Evolutionary conservation across 2,797 vertebrate genomes (phyloP).

Genomic region (Bufotes viridis): DNA sequence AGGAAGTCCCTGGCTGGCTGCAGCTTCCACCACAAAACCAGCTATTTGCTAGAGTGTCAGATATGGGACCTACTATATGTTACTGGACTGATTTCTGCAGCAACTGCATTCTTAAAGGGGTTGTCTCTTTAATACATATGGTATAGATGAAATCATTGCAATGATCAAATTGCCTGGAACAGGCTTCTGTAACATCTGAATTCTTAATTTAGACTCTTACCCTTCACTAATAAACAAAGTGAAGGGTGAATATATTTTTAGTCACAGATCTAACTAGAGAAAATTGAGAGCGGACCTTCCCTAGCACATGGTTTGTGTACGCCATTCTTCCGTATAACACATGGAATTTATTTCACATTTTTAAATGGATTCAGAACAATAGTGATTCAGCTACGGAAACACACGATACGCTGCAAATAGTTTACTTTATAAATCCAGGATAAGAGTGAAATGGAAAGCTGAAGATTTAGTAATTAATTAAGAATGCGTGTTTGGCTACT

Average conservation of each 20-base stretch:
- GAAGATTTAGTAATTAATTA: constrained; percentile 64
- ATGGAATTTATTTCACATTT: constrained; percentile 71
- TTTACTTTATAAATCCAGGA: constrained; percentile 68
- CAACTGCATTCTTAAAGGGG: neutral
- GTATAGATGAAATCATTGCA: neutral
- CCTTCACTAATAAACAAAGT: constrained; percentile 46
- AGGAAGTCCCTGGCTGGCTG: too few relatives aligned
- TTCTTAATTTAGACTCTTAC: constrained; percentile 43
- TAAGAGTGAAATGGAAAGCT: constrained; percentile 63
- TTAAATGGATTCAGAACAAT: constrained; percentile 70
- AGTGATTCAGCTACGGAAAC: constrained; percentile 68
- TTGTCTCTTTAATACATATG: neutral
- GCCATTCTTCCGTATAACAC: constrained; percentile 60
- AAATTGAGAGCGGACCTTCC: constrained; percentile 53
- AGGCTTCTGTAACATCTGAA: constrained; percentile 35
- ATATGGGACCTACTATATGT: neutral
- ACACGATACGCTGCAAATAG: constrained; percentile 65
- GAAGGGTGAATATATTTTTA: constrained; percentile 47
- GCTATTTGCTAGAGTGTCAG: neutral
- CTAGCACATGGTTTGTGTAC: constrained; percentile 55
- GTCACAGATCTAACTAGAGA: constrained; percentile 47
- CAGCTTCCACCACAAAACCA: neutral
- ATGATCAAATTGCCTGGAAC: neutral
- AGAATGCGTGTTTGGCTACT: constrained; percentile 59
- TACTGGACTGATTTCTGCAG: neutral